Evolutionary conservation across 2,888 invertebrate species (phyloP).

Genomic region (Microctonus hyperodae): DNA sequence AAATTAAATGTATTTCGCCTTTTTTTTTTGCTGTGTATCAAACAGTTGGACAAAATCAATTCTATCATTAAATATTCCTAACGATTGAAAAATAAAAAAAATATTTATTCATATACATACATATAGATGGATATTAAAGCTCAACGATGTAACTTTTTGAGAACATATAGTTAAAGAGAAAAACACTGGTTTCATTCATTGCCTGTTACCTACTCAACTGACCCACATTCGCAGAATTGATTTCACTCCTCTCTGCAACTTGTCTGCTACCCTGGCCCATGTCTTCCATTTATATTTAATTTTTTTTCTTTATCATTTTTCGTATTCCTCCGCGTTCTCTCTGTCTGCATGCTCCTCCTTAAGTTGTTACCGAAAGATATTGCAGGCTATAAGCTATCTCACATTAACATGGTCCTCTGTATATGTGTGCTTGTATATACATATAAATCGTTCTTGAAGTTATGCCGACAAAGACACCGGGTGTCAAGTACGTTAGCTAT

Average conservation of each 20-base stretch:
- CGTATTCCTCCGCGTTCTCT: slow-evolving; percentile 7
- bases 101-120: slow-evolving; percentile 1
- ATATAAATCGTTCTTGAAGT: slow-evolving; percentile 34
- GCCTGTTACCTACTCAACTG: slow-evolving; percentile 32
- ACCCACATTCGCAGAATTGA: slow-evolving; percentile 35
- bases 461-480: slow-evolving; percentile 38
- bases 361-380: slow-evolving; percentile 28
- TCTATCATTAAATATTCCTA: neutral
- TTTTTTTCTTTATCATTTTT: slow-evolving; percentile 16
- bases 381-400: slow-evolving; percentile 18
- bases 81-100: neutral
- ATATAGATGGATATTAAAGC: neutral
- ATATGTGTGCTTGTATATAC: too few relatives aligned
- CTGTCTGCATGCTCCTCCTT: slow-evolving; percentile 7
- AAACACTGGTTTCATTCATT: slow-evolving; percentile 55
- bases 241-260: slow-evolving; percentile 18
- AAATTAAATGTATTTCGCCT: neutral
- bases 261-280: slow-evolving; percentile 22
- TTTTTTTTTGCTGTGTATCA: slow-evolving; percentile 10
- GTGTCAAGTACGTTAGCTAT: slow-evolving; percentile 19
- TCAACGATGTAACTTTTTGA: slow-evolving; percentile 16
- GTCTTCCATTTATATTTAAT: neutral
- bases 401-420: too few relatives aligned
- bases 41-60: slow-evolving; percentile 1
- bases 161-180: slow-evolving; percentile 37